phyloP scores from a whole-genome alignment of 2,797 vertebrate species.

The Notamacropus eugenii region DNA sequence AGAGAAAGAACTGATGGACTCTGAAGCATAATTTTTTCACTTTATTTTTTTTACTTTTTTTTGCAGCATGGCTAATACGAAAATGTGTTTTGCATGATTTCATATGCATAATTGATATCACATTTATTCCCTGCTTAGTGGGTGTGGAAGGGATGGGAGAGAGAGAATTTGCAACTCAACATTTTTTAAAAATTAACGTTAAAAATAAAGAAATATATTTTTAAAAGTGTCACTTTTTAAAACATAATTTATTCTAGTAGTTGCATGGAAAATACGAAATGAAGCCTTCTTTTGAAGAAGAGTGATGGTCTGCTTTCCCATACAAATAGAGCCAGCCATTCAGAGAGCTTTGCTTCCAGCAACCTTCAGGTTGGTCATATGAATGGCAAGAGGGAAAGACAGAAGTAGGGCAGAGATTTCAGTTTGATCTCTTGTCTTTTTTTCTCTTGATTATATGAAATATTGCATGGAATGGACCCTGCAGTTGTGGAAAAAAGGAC shows the following conservation, averaged over 20 bases:
- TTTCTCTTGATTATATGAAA: not conserved
- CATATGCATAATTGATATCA: no score
- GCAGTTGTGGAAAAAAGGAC: conserved; percentile 4
- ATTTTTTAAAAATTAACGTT: not conserved
- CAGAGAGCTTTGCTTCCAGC: not conserved
- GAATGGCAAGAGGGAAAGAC: not conserved
- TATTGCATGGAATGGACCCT: not conserved
- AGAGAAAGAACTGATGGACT: no score
- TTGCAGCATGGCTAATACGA: no score
- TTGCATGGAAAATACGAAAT: not conserved
- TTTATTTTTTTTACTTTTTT: no score
- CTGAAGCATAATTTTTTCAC: no score
- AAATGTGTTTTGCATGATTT: no score
- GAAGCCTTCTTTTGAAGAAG: not conserved
- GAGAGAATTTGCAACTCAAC: not conserved
- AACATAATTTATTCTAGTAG: not conserved
- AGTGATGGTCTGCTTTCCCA: not conserved
- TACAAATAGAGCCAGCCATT: not conserved
- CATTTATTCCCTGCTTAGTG: not conserved
- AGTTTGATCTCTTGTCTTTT: not conserved
- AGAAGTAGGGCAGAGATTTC: conserved; percentile 13
- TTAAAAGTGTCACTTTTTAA: not conserved
- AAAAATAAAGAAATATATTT: not conserved
- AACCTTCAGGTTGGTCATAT: not conserved
- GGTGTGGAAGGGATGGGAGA: not conserved